Conservation (phyloP, 2,113 vertebrate species). For the Dicentrarchus labrax region DNA sequence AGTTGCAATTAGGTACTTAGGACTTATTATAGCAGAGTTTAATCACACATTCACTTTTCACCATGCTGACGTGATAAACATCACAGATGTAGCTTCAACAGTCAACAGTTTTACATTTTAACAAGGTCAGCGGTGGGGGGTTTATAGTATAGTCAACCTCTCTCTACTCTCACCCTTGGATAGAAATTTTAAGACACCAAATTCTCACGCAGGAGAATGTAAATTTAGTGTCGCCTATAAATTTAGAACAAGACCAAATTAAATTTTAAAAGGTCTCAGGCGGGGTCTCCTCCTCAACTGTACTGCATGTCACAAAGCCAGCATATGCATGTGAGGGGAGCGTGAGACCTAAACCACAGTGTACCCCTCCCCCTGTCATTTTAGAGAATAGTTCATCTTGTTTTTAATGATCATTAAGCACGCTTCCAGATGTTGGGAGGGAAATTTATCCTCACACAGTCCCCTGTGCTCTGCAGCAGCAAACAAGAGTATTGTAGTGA, state of each 20-base stretch:
- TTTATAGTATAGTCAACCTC: conserved; percentile 22
- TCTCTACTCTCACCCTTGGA: conserved; percentile 25
- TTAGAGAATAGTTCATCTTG: conserved; percentile 71
- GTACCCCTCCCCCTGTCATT: conserved; percentile 58
- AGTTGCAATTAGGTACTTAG: conserved; percentile 26
- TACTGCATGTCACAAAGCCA: conserved; percentile 58
- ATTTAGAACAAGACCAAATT: conserved; percentile 76
- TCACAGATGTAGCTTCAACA: conserved; percentile 32
- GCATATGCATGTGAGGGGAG: conserved; percentile 52
- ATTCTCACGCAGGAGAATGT: conserved; percentile 72
- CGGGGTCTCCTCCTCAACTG: conserved; percentile 54
- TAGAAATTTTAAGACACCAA: conserved; percentile 52
- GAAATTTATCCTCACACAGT: conserved; percentile 64
- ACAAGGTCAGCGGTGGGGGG: conserved; percentile 20
- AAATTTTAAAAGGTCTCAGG: conserved; percentile 71
- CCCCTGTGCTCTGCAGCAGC: conserved; percentile 50
- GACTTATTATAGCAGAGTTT: conserved; percentile 54
- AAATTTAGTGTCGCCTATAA: conserved; percentile 69
- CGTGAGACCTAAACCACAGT: conserved; percentile 64
- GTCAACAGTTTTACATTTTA: conserved; percentile 35
- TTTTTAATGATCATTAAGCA: conserved; percentile 81
- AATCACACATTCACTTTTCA: conserved; percentile 47
- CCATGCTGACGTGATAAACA: conserved; percentile 38
- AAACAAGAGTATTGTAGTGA: conserved; percentile 61
- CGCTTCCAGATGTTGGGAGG: conserved; percentile 81